Base-by-base conservation (phyloP, 1,140 invertebrate genomes). In the Elymnias hypermnestra region DNA sequence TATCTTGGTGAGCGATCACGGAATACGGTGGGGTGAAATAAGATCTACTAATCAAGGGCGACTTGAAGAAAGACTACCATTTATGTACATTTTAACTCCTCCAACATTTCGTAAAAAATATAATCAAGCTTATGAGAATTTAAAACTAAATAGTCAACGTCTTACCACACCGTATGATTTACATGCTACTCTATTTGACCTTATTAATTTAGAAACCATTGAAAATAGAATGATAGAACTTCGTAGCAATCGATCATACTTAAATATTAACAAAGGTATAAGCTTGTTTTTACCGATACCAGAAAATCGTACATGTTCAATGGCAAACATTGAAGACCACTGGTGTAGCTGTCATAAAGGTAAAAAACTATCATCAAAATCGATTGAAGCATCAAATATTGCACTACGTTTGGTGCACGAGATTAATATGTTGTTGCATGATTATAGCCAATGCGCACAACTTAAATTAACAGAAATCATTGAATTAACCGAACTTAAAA, bases 1-100 rank as follows among this genome's bases (percentile, higher is more conserved):
- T 0, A 84, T 98, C 5, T 90, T 97, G 10, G 88, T 96, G 52
- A 97, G 95, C 63, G 97, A 99, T 75, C 97, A 98, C 72, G 97
- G 97, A 0, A 91, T 96, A n/a, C n/a, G 97, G 17, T 98, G 94
- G 87, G 96, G 97, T 1, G 79, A 87, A 5, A 89, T 89, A 33
- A 71, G 88, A 3, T 66, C 72, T 22, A 97, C 96, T 0, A 92
- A 93, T 69, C 90, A 93, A 39, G 97, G 97, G 0, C 92, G 94
- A 71, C 87, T 97, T 45, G 97, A 99, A 77, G 96, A 98, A 71
- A 83, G 96, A 25, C 74, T 98, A 10, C 97, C 97, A 0, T 94
- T 96, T 50, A 87, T 96, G 7, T 93, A 93, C 57, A 77, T 97
- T 2, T 88, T 91, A 56, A 52, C 97, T n/a, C 96, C 97, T 0